These are phyloP conservation scores for Phyllotreta striolata DNA, from an alignment of 2,888 invertebrate genomes.

Conservation along the genomic window DNA sequence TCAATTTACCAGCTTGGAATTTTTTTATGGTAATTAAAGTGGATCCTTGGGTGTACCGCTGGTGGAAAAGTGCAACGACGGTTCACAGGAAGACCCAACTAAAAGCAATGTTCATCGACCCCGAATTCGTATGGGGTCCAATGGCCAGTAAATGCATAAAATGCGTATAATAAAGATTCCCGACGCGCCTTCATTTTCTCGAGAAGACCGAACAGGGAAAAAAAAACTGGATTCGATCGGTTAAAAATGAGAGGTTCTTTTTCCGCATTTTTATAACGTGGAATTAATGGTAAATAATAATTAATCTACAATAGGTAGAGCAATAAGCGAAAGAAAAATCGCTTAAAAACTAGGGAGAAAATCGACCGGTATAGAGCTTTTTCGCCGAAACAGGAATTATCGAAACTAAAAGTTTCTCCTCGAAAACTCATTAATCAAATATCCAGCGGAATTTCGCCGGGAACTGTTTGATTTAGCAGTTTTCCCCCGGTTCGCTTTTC, in stretches of 20 bases:
- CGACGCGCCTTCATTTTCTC: slow-evolving; percentile 36
- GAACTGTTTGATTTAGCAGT: slow-evolving; percentile 28
- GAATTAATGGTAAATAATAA: too few relatives aligned
- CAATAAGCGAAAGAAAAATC: too few relatives aligned
- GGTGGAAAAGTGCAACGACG: not conserved
- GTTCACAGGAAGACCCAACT: slow-evolving; percentile 22
- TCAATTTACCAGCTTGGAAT: too few relatives aligned
- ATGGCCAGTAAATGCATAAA: slow-evolving; percentile 40
- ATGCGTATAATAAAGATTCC: slow-evolving; percentile 26
- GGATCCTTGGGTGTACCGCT: too few relatives aligned
- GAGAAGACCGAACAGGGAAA: slow-evolving; percentile 29
- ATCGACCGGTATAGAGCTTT: too few relatives aligned
- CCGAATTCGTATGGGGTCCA: slow-evolving; percentile 35
- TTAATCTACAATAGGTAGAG: too few relatives aligned
- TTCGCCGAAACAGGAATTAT: slow-evolving; percentile 29
- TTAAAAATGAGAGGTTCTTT: slow-evolving; percentile 30
- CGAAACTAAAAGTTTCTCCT: slow-evolving; percentile 34
- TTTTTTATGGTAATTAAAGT: too few relatives aligned
- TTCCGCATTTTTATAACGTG: slow-evolving; percentile 38
- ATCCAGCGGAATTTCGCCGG: slow-evolving; percentile 23
- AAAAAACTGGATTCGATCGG: slow-evolving; percentile 31
- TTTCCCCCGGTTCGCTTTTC: slow-evolving; percentile 26
- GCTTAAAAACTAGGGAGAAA: too few relatives aligned
- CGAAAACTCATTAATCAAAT: slow-evolving; percentile 37
- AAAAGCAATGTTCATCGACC: slow-evolving; percentile 39